Percentiles rank a stretch among this genome's conserved stretches.
phyloP scores from a whole-genome alignment of 2,888 invertebrate species.

The Pterobdella sp. region DNA sequence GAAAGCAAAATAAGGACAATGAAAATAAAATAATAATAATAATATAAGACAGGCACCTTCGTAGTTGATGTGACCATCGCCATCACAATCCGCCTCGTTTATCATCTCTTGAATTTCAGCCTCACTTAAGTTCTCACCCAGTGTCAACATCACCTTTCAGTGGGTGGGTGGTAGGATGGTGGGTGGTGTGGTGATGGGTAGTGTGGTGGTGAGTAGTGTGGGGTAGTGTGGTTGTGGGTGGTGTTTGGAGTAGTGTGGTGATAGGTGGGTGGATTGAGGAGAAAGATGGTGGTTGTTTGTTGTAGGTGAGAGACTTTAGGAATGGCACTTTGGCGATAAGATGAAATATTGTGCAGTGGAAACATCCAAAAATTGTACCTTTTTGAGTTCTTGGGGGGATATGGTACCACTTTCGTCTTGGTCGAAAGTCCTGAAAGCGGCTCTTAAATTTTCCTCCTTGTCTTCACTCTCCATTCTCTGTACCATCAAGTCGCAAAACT shows the following conservation, averaged over 20 bases:
- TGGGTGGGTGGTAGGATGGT: neutral
- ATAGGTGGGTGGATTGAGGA: too few species aligned
- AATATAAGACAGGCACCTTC: too few species aligned
- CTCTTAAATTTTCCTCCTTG: slow-evolving; percentile 30
- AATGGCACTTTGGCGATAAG: too few species aligned
- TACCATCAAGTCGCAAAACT: slow-evolving; percentile 26
- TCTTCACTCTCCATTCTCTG: slow-evolving; percentile 28
- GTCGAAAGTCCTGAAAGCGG: slow-evolving; percentile 30
- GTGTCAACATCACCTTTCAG: slow-evolving; percentile 17
- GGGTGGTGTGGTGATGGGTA: neutral
- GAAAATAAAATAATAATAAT: too few species aligned
- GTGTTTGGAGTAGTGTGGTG: too few species aligned
- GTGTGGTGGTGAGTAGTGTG: neutral
- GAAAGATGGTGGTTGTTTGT: too few species aligned
- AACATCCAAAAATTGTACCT: neutral
- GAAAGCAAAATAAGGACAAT: too few species aligned
- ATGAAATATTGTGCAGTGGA: too few species aligned
- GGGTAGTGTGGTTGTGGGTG: neutral
- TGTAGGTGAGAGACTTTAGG: too few species aligned
- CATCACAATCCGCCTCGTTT: slow-evolving; percentile 24
- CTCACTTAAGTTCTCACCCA: slow-evolving; percentile 25
- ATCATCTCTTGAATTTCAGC: slow-evolving; percentile 27
- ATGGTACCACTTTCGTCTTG: slow-evolving; percentile 29
- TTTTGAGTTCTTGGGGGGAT: slow-evolving; percentile 26
- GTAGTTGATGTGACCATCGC: slow-evolving; percentile 26